phyloP scores from a whole-genome alignment of 2,888 invertebrate genomes.

The Spilarctia lutea region DNA sequence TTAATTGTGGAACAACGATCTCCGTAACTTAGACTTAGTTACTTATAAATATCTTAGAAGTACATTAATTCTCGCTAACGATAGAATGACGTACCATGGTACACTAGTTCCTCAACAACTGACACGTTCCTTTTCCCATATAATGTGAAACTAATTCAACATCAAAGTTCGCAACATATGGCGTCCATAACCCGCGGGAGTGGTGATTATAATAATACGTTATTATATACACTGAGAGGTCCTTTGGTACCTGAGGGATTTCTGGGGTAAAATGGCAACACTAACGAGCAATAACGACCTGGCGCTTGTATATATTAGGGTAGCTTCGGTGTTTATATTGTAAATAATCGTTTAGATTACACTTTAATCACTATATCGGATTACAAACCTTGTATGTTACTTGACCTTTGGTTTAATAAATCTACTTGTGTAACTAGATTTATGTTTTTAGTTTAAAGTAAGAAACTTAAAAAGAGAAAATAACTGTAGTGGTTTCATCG shows the following conservation, averaged over 20 bases:
- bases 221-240: conserved; percentile 6
- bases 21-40: too few relatives aligned
- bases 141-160: conserved; percentile 8
- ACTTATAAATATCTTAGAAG: background rate
- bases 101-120: background rate
- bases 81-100: background rate
- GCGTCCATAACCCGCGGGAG: background rate
- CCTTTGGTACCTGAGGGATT: background rate
- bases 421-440: background rate
- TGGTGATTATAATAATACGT: conserved; percentile 13
- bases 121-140: background rate
- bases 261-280: conserved; percentile 9
- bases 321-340: background rate
- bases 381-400: background rate
- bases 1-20: too few relatives aligned
- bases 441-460: background rate
- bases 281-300: conserved; percentile 5
- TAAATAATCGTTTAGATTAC: conserved; percentile 2
- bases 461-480: background rate
- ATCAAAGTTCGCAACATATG: conserved; percentile 5
- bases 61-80: background rate
- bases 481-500: too few relatives aligned
- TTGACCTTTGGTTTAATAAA: background rate
- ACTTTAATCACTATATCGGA: background rate
- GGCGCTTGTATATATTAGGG: background rate